These are phyloP conservation scores for Theristicus caerulescens DNA, from an alignment of 2,113 vertebrate genomes.

Conservation along the genomic window DNA sequence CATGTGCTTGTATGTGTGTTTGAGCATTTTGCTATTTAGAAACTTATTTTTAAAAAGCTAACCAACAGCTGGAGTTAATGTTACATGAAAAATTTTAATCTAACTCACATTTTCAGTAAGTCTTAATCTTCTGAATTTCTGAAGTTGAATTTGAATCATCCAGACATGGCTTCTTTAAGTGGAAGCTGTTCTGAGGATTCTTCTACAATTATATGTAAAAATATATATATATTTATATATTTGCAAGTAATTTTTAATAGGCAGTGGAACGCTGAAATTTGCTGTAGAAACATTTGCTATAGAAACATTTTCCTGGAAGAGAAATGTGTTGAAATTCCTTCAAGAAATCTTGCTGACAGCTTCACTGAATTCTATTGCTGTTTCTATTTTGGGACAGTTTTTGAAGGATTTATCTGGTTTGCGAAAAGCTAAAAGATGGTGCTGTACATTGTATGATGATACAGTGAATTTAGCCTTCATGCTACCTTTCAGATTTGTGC, in stretches of 20 bases:
- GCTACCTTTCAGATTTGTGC: background rate
- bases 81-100: background rate
- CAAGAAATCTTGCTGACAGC: conserved; percentile 27
- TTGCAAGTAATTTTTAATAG: background rate
- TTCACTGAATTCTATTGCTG: background rate
- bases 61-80: background rate
- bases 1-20: background rate
- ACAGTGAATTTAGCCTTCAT: background rate
- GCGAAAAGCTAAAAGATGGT: background rate
- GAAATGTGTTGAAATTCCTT: background rate
- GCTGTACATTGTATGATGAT: background rate
- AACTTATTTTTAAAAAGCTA: background rate
- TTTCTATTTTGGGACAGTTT: background rate
- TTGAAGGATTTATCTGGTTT: background rate
- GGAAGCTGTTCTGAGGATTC: background rate
- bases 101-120: background rate
- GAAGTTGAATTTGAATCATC: background rate
- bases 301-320: background rate
- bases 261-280: background rate
- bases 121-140: background rate
- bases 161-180: background rate
- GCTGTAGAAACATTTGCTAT: background rate
- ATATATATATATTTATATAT: background rate
- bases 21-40: background rate
- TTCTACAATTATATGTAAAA: background rate